Base-by-base conservation (phyloP, 1,140 invertebrate genomes). In the Diuraphis noxia region DNA sequence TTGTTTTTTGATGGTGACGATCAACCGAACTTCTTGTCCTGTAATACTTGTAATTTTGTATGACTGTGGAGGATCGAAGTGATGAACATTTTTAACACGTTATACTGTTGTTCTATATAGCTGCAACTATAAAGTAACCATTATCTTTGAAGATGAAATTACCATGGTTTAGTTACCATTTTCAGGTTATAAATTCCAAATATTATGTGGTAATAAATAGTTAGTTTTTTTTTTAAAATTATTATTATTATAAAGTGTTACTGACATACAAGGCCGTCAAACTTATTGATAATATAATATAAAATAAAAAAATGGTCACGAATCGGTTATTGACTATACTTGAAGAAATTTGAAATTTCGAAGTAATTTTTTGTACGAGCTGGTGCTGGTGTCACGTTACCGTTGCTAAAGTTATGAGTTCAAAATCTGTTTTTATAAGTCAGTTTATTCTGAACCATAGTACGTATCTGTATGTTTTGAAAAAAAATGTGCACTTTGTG, bases 121-220 rank as follows among this genome's bases (percentile, higher is more conserved):
- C 23, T 8, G 0, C 8, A 30, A n/a, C 4, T 3, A n/a, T 30
- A 13, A n/a, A 34, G n/a, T n/a, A n/a, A 72, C 1, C 0, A n/a
- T 72, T 72, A n/a, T 63, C 9, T 63, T 63, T 0, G 34, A 72
- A 34, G 34, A 6, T n/a, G n/a, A n/a, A 49, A 21, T 6, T 17
- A 30, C 52, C 25, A 6, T 9, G 13, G 3, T n/a, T n/a, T 63
- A n/a, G 30, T 72, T 72, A 72, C 13, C 1, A 30, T 9, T n/a
- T n/a, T n/a, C 17, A 63, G 4, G 30, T 63, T 5, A 5, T 0
- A n/a, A 63, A n/a, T 17, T 63, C 0, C 5, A n/a, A 63, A 6
- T n/a, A 30, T 56, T 30, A 25, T 63, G 13, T 63, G 56, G n/a
- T n/a, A n/a, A n/a, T n/a, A n/a, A n/a, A n/a, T n/a, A n/a, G n/a